Evolutionary conservation across 2,888 invertebrate species (phyloP), one percentile per base, ranked within the genome.

Genomic region (Sympetrum striolatum): DNA sequence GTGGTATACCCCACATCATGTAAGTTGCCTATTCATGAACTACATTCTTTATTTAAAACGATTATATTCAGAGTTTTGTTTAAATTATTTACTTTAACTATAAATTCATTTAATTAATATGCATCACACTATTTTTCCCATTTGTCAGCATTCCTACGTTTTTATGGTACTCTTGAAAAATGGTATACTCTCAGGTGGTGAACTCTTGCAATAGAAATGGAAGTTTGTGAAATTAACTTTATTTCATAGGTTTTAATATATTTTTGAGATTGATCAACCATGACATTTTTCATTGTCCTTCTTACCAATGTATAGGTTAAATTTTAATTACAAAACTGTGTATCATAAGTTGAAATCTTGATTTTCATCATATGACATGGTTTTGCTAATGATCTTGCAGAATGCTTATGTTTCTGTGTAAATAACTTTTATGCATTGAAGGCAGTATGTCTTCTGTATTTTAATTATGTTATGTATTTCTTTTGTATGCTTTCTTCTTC

Each of bases 401-500:
- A 64, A 31, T 31, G 14, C 31, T 73, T 73, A 31, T 1, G 12
- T 73, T 73, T 73, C 73, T 31, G 14, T 73, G 37, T 15, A 86
- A 86, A 60, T 37, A 37, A 86, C 73, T 31, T 73, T 58, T 35
- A 82, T 14, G 12, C 22, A 60, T 37, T 60, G 58, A 37, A 37
- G 86, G 60, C 86, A 60, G 86, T 64, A 64, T 86, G 86, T 86
- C 86, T 86, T 86, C 86, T 60, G 60, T 60, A 37, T 39, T 86
- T 86, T 86, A n/a, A 60, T 14, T 53, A 37, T 35, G 18, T 37
- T 35, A n/a, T 86, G 8, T 86, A 15, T 60, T 86, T 60, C 15
- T 60, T 60, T 73, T 31, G 3, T 86, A 37, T 64, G 86, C 86
- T 86, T 60, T 60, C 35, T 86, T 31, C 14, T 86, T n/a, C n/a